Conservation (phyloP, 1,140 invertebrate species). For the Pseudoatta argentina region DNA sequence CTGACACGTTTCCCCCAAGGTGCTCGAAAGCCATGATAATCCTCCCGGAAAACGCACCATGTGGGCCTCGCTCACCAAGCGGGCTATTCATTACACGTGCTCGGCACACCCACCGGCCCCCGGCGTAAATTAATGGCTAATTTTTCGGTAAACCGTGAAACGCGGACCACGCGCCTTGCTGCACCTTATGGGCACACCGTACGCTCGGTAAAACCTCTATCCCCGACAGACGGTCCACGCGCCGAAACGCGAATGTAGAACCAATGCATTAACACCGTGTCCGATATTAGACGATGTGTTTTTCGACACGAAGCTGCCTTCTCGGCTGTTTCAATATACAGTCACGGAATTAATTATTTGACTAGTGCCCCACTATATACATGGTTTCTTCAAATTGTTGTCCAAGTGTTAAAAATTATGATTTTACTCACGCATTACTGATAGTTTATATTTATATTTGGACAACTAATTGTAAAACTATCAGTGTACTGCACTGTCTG, state of each 20-base stretch:
- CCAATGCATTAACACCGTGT: conserved; percentile 81
- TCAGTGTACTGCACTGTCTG: too few relatives aligned
- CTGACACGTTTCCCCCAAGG: conserved; percentile 66
- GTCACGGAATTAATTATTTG: too few relatives aligned
- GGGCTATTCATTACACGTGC: conserved; percentile 76
- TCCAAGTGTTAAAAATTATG: too few relatives aligned
- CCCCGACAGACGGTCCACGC: conserved; percentile 83
- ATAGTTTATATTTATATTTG: too few relatives aligned
- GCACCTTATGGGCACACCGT: conserved; percentile 70
- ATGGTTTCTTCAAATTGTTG: too few relatives aligned
- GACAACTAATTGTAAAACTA: too few relatives aligned
- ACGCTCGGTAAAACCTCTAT: conserved; percentile 56
- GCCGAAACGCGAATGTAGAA: conserved; percentile 76
- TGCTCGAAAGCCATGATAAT: conserved; percentile 65
- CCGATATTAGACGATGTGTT: conserved; percentile 65
- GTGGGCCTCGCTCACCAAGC: conserved; percentile 73
- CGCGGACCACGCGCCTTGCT: conserved; percentile 76
- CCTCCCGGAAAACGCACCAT: conserved; percentile 74
- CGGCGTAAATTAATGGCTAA: conserved; percentile 84
- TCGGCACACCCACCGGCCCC: conserved; percentile 69
- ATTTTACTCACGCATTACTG: too few relatives aligned
- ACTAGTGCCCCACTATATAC: too few relatives aligned
- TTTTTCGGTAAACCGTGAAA: conserved; percentile 84
- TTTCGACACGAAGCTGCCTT: conserved; percentile 1
- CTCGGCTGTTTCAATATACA: neutral